Evolutionary conservation across 2,888 invertebrate genomes (phyloP).

Genomic region (Erebia aethiops): DNA sequence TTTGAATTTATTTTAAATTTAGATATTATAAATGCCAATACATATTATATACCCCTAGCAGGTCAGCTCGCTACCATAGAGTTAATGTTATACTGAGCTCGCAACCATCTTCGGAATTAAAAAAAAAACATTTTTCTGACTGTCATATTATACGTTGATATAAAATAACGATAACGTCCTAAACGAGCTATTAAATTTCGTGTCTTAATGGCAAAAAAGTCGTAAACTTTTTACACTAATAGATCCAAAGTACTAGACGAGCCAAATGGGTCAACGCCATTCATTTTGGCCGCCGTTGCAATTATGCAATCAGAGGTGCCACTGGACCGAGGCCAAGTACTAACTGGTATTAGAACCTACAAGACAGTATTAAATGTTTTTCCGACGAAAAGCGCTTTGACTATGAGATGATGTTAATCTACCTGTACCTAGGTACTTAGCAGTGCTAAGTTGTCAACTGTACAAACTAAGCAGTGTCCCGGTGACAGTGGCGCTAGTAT

Average conservation of each 20-base stretch:
- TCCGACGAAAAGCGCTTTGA: background rate
- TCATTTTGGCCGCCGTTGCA: constrained; percentile 37
- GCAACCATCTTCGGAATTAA: too few species aligned
- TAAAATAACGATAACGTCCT: too few species aligned
- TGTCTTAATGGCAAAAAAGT: background rate
- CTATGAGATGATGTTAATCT: background rate
- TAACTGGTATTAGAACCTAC: constrained; percentile 27
- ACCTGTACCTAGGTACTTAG: background rate
- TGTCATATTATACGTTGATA: too few species aligned
- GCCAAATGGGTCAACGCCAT: constrained; percentile 25
- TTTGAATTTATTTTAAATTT: too few species aligned
- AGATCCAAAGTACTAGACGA: constrained; percentile 17
- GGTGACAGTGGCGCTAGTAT: too few species aligned
- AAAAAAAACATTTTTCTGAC: too few species aligned
- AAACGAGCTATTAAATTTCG: too few species aligned
- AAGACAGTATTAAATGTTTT: constrained; percentile 17
- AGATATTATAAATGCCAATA: too few species aligned
- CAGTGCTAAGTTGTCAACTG: background rate
- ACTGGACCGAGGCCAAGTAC: constrained; percentile 39
- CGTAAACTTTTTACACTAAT: constrained; percentile 14
- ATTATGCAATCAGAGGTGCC: constrained; percentile 42
- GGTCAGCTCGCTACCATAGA: too few species aligned
- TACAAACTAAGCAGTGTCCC: background rate
- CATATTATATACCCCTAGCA: too few species aligned
- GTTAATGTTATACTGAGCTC: too few species aligned